Percentiles rank a stretch among this genome's conserved stretches.
Conservation (phyloP, 2,888 invertebrate species). For the Drosophila peninsularis region DNA sequence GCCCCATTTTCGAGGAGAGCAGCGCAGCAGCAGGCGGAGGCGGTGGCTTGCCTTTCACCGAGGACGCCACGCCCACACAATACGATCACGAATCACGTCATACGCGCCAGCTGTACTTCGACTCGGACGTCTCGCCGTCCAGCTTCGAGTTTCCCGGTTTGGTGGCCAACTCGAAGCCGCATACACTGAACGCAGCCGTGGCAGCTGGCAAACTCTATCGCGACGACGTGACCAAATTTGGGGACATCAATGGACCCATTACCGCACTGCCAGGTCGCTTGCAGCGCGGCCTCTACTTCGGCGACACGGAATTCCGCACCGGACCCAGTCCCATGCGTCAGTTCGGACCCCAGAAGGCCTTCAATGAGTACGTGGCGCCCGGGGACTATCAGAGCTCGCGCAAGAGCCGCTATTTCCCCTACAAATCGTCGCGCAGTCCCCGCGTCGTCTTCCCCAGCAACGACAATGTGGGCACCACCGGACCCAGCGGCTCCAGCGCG, state of each 20-base stretch:
- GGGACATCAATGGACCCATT: conserved; percentile 84
- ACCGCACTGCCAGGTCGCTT: conserved; percentile 83
- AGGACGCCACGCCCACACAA: conserved; percentile 69
- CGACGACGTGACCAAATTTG: conserved; percentile 85
- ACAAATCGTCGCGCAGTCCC: conserved; percentile 84
- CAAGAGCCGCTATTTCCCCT: conserved; percentile 83
- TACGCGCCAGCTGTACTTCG: conserved; percentile 81
- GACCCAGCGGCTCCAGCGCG: conserved; percentile 72
- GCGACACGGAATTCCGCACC: conserved; percentile 81
- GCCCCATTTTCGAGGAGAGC: conserved; percentile 80
- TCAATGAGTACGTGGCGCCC: conserved; percentile 81
- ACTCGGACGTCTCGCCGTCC: conserved; percentile 72
- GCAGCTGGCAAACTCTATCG: conserved; percentile 80
- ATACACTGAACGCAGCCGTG: conserved; percentile 72
- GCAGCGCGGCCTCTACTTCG: conserved; percentile 82
- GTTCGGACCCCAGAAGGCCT: conserved; percentile 83
- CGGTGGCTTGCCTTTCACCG: conserved; percentile 70
- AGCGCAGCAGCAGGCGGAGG: conserved; percentile 67
- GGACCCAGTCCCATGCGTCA: conserved; percentile 68
- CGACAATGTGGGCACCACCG: conserved; percentile 83
- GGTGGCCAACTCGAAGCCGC: conserved; percentile 81
- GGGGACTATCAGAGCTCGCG: conserved; percentile 82
- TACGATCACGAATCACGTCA: conserved; percentile 80
- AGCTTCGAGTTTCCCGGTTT: conserved; percentile 83
- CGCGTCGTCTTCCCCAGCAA: conserved; percentile 84